Percentiles rank a stretch among this genome's conserved stretches.
Conservation (phyloP, 2,113 vertebrate species). For the Oncorhynchus kisutch region DNA sequence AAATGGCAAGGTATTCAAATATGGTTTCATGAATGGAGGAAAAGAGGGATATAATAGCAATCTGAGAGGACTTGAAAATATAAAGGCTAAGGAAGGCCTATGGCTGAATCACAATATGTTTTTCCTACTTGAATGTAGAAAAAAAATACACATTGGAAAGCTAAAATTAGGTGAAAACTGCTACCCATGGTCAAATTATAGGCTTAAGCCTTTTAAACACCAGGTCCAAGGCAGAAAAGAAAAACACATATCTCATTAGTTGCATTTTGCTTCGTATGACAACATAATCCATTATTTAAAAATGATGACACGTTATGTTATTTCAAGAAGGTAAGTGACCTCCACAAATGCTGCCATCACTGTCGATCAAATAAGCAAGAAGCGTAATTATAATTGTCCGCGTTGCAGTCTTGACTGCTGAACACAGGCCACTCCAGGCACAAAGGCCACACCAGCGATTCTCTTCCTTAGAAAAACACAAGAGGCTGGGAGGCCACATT, state of each 20-base stretch:
- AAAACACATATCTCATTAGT: too few species aligned
- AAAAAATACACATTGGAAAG: too few species aligned
- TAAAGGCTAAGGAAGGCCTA: too few species aligned
- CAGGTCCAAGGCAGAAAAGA: too few species aligned
- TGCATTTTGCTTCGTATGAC: not conserved
- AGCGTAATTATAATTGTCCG: not conserved
- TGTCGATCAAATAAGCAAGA: not conserved
- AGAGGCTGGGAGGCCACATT: not conserved
- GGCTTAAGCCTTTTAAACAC: not conserved
- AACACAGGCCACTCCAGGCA: not conserved
- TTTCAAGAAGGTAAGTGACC: not conserved
- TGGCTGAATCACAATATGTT: too few species aligned
- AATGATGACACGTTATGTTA: not conserved
- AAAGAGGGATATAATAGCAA: not conserved
- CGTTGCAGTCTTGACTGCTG: too few species aligned
- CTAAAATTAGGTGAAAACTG: too few species aligned
- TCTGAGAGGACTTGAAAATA: too few species aligned
- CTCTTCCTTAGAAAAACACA: not conserved
- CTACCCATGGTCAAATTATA: not conserved
- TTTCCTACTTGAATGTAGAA: too few species aligned
- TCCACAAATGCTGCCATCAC: not conserved
- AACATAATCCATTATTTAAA: constrained; percentile 30
- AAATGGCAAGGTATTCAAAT: not conserved
- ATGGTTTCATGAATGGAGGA: not conserved
- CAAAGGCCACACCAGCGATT: not conserved